phyloP scores from a whole-genome alignment of 2,888 invertebrate genomes.

The Drosophila maculinotata region DNA sequence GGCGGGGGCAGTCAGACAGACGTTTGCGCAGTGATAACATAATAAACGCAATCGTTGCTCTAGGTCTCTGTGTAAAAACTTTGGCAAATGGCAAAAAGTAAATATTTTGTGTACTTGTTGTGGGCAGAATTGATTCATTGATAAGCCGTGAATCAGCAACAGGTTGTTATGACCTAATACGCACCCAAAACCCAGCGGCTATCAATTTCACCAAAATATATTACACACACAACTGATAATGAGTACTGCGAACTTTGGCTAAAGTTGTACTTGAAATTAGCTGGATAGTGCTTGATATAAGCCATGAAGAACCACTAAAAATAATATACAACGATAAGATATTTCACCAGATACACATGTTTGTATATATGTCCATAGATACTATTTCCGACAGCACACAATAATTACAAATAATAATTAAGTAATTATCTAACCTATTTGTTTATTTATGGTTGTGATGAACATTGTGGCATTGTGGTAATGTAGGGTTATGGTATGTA shows the following conservation, averaged over 20 bases:
- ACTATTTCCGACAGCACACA: constrained; percentile 22
- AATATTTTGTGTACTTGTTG: constrained; percentile 13
- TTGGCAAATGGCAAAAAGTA: constrained; percentile 1
- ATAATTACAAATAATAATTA: constrained; percentile 8
- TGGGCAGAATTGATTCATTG: constrained; percentile 38
- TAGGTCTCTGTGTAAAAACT: constrained; percentile 11
- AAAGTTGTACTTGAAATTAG: constrained; percentile 22
- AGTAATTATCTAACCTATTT: constrained; percentile 26
- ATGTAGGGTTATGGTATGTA: constrained; percentile 4
- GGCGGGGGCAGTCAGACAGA: not conserved
- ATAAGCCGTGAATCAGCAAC: constrained; percentile 44
- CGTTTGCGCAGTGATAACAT: constrained; percentile 21
- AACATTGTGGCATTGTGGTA: constrained; percentile 25
- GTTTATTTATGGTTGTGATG: constrained; percentile 59
- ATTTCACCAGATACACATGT: constrained; percentile 4
- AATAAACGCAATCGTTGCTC: constrained; percentile 8
- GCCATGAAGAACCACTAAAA: constrained; percentile 20
- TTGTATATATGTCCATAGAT: constrained; percentile 29
- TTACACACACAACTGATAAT: constrained; percentile 18
- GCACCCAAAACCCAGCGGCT: constrained; percentile 12
- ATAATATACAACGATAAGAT: constrained; percentile 40
- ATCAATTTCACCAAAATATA: constrained; percentile 9
- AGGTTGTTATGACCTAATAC: constrained; percentile 35
- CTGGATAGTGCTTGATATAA: constrained; percentile 2
- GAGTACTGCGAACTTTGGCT: constrained; percentile 33